phyloP scores from a whole-genome alignment of 1,140 invertebrate genomes.

The Steinernema khuongi region DNA sequence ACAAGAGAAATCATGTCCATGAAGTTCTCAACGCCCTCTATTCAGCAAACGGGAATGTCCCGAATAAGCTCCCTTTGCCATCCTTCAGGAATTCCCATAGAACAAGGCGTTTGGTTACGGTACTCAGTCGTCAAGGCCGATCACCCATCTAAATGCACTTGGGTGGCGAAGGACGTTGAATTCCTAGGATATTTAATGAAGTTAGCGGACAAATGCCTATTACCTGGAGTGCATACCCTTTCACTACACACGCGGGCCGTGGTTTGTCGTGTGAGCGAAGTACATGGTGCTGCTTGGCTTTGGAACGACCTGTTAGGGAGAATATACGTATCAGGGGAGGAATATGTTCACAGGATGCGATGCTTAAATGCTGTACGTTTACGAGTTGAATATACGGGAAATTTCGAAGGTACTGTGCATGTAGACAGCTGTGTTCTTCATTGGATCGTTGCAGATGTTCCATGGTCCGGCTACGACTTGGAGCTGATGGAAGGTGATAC shows the following conservation, averaged over 20 bases:
- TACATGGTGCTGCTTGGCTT: constrained; percentile 24
- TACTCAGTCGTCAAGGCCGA: constrained; percentile 23
- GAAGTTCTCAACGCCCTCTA: too few relatives aligned
- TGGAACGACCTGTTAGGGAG: constrained; percentile 28
- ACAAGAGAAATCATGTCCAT: too few relatives aligned
- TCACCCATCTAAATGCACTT: neutral
- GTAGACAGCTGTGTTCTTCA: neutral
- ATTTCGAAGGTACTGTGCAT: constrained; percentile 18
- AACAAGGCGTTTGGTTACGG: constrained; percentile 22
- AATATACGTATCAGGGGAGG: constrained; percentile 18
- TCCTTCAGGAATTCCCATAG: neutral
- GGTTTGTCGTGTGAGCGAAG: constrained; percentile 11
- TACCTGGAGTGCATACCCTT: neutral
- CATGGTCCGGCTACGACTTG: constrained; percentile 25
- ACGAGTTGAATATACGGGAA: constrained; percentile 24
- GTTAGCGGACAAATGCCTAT: neutral
- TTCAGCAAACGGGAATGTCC: neutral
- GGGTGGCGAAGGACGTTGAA: constrained; percentile 17
- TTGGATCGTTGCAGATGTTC: constrained; percentile 19
- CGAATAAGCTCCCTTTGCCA: neutral
- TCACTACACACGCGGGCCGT: neutral
- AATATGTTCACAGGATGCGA: constrained; percentile 15
- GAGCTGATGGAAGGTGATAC: constrained; percentile 24
- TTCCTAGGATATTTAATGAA: constrained; percentile 24
- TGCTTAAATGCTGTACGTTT: constrained; percentile 20